These are phyloP conservation scores for Centropyge bicolor DNA, from an alignment of 2,797 vertebrate species.

Conservation along the genomic window DNA sequence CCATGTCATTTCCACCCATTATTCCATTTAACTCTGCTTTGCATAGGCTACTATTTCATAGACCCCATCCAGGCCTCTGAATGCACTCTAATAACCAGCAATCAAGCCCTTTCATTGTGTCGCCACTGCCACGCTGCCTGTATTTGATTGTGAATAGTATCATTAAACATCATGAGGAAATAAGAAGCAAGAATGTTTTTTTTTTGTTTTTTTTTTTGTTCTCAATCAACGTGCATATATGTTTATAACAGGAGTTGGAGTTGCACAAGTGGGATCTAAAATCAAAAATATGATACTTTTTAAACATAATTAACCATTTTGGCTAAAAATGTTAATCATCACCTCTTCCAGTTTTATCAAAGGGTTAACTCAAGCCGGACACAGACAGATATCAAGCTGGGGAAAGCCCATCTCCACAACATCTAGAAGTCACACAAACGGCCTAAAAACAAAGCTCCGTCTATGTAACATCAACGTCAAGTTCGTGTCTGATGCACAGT, in stretches of 20 bases:
- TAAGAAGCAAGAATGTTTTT: background rate
- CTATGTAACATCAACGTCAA: background rate
- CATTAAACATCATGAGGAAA: background rate
- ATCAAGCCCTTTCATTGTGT: slow-evolving; percentile 63
- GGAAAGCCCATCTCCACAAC: background rate
- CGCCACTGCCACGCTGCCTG: background rate
- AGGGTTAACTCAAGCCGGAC: no score
- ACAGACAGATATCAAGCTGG: background rate
- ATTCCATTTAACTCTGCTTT: slow-evolving; percentile 44
- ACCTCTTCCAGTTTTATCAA: no score
- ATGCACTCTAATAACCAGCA: slow-evolving; percentile 67
- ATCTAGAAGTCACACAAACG: background rate
- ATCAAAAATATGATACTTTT: no score
- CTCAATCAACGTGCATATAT: no score
- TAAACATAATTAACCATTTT: no score
- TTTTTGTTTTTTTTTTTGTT: background rate
- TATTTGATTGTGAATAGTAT: slow-evolving; percentile 31
- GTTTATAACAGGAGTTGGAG: no score
- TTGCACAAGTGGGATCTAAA: no score
- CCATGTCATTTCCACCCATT: slow-evolving; percentile 33
- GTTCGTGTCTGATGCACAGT: no score
- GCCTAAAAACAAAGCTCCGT: background rate
- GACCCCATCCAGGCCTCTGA: slow-evolving; percentile 56
- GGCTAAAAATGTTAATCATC: no score
- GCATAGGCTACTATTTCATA: slow-evolving; percentile 30